Evolutionary conservation across 2,888 invertebrate genomes (phyloP).

Genomic region (Alentia gelatinosa): DNA sequence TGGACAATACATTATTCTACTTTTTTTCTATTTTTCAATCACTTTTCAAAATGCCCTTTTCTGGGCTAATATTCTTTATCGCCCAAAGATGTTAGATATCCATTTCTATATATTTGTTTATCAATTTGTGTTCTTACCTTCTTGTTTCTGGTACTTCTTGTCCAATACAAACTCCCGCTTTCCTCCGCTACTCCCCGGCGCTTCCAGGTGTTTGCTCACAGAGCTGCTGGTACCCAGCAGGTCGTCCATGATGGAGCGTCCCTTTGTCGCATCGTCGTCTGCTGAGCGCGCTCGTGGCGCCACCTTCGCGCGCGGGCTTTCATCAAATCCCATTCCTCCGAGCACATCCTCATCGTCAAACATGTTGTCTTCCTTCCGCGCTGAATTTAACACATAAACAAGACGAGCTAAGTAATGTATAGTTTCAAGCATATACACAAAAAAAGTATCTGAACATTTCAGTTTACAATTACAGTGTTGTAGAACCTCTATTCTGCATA

Average conservation of each 20-base stretch:
- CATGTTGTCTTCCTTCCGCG: slow-evolving; percentile 16
- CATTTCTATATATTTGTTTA: too few relatives aligned
- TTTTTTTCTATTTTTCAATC: too few relatives aligned
- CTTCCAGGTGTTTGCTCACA: slow-evolving; percentile 69
- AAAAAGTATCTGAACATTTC: too few relatives aligned
- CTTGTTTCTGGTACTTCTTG: slow-evolving; percentile 69
- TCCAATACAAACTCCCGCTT: slow-evolving; percentile 75
- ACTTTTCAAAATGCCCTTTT: too few relatives aligned
- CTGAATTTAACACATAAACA: too few relatives aligned
- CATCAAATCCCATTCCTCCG: slow-evolving; percentile 17
- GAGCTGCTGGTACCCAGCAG: slow-evolving; percentile 70
- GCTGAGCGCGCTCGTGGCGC: not conserved
- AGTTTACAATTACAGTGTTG: too few relatives aligned
- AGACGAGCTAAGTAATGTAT: too few relatives aligned
- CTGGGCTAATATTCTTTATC: too few relatives aligned
- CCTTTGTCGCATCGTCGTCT: not conserved
- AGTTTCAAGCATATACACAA: too few relatives aligned
- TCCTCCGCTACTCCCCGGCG: slow-evolving; percentile 64
- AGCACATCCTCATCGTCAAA: slow-evolving; percentile 55
- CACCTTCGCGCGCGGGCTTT: not conserved
- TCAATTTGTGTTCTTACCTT: not conserved
- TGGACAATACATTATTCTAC: too few relatives aligned
- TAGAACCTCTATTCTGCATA: too few relatives aligned
- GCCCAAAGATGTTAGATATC: too few relatives aligned
- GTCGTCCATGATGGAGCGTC: slow-evolving; percentile 71